These are phyloP conservation scores for Siniperca obscura DNA, from an alignment of 2,797 vertebrate genomes.

Conservation along the genomic window DNA sequence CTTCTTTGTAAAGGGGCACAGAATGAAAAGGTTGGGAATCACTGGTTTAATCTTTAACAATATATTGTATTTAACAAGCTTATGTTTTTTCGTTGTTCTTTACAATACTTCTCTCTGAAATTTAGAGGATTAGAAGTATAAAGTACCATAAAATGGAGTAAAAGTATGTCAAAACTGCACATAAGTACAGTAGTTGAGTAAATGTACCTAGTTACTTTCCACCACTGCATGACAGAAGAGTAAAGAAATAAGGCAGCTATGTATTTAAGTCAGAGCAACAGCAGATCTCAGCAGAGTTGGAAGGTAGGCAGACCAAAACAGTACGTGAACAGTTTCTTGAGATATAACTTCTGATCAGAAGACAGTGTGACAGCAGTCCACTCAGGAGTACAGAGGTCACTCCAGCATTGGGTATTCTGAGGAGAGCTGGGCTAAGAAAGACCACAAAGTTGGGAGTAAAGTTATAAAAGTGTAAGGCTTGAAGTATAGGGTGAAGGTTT, in stretches of 20 bases:
- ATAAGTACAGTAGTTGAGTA: not conserved
- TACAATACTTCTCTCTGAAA: not conserved
- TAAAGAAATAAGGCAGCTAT: not conserved
- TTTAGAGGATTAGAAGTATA: not conserved
- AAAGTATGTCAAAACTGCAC: not conserved
- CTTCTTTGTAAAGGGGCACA: not conserved
- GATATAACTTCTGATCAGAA: slow-evolving; percentile 13
- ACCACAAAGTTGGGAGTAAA: not conserved
- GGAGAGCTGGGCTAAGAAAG: slow-evolving; percentile 13
- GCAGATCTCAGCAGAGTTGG: slow-evolving; percentile 1
- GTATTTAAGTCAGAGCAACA: not conserved
- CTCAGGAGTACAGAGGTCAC: slow-evolving; percentile 41
- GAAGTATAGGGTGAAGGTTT: not conserved
- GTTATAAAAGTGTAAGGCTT: slow-evolving; percentile 14
- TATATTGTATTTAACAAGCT: too few species aligned
- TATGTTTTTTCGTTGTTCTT: too few species aligned
- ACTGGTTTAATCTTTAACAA: too few species aligned
- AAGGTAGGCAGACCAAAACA: not conserved
- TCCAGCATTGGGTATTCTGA: slow-evolving; percentile 43
- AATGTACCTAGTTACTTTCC: not conserved
- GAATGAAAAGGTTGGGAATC: too few species aligned
- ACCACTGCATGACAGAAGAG: not conserved
- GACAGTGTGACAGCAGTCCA: slow-evolving; percentile 31
- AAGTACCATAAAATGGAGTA: not conserved
- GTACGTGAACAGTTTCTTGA: slow-evolving; percentile 35